Percentiles rank a stretch among this genome's conserved stretches.
Conservation (phyloP, 2,888 invertebrate genomes). For the Apodemia duryi region DNA sequence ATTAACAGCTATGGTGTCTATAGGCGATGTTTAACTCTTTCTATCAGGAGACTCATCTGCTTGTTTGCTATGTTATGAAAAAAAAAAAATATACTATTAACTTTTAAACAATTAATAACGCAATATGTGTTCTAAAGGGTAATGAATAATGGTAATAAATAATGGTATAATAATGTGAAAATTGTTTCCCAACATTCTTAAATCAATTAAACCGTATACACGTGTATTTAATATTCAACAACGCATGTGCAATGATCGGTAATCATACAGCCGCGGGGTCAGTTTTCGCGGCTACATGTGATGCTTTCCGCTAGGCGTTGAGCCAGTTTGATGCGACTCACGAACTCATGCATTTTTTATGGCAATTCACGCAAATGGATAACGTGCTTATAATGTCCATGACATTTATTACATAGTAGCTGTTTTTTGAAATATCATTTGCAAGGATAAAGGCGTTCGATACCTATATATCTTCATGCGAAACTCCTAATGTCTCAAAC, state of each 20-base stretch:
- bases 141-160: background rate
- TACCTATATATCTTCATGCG: no score
- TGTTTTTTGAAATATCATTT: background rate
- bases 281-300: background rate
- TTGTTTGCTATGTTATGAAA: no score
- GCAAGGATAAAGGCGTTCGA: background rate
- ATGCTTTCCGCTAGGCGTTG: background rate
- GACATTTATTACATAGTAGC: background rate
- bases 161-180: background rate
- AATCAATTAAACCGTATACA: background rate
- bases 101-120: no score
- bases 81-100: no score
- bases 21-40: no score
- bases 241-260: conserved; percentile 2
- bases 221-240: conserved; percentile 1
- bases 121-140: no score
- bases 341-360: background rate
- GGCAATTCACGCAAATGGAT: background rate
- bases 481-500: no score
- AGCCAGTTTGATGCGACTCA: background rate
- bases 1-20: no score
- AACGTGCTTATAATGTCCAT: background rate
- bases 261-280: conserved; percentile 3
- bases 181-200: background rate
- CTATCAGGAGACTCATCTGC: no score